These are phyloP conservation scores for Rhabdomys pumilio DNA, from an alignment of 2,797 vertebrate genomes.

Conservation along the genomic window DNA sequence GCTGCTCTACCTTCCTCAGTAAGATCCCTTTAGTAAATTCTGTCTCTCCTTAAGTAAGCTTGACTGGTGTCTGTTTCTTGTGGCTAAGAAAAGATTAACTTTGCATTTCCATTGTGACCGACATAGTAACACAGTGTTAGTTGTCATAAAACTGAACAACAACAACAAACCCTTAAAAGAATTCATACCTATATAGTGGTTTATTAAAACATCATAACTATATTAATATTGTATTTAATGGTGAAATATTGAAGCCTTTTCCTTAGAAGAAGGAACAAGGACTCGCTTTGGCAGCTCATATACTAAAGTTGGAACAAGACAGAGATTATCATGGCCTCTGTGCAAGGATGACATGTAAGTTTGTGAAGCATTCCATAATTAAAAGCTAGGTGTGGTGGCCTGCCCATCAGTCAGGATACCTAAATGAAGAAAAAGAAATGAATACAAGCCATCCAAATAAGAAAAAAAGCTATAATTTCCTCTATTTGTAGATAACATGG, in stretches of 20 bases:
- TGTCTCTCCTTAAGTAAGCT: not conserved
- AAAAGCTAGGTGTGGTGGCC: not conserved
- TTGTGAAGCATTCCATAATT: not conserved
- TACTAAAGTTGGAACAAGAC: not conserved
- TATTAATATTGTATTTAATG: not conserved
- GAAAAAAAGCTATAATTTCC: not conserved
- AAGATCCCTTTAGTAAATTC: not conserved
- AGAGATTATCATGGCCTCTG: not conserved
- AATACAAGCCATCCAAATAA: not conserved
- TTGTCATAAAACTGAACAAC: not conserved
- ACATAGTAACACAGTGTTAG: not conserved
- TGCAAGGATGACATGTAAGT: not conserved
- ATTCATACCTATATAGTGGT: not conserved
- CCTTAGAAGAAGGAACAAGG: not conserved
- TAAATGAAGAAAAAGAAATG: not conserved
- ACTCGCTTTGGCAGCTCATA: not conserved
- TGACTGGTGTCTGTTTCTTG: conserved; percentile 7
- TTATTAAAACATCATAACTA: conserved; percentile 7
- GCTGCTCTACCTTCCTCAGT: not conserved
- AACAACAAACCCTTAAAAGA: not conserved
- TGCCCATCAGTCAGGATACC: not conserved
- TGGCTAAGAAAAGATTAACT: not conserved
- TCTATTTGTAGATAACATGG: not conserved
- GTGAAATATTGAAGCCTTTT: not conserved
- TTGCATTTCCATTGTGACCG: not conserved